These are phyloP conservation scores for Cryptotermes secundus DNA, from an alignment of 1,140 invertebrate genomes.

Conservation along the genomic window DNA sequence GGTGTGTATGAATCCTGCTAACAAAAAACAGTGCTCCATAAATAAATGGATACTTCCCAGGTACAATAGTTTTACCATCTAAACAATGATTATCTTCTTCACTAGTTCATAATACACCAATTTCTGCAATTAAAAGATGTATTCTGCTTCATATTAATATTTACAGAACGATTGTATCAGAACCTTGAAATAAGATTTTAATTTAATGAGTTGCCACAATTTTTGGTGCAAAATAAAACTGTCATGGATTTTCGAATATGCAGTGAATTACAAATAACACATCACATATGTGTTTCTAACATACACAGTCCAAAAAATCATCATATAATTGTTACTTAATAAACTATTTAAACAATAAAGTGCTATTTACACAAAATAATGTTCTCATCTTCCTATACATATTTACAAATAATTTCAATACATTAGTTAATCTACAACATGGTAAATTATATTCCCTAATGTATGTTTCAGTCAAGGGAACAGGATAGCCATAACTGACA, in stretches of 20 bases:
- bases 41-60: not conserved
- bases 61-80: not conserved
- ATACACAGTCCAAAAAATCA: not conserved
- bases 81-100: not conserved
- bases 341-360: too few species aligned
- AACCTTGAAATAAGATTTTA: not conserved
- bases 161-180: not conserved
- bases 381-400: not conserved
- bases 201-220: not conserved
- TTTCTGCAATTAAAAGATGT: too few species aligned
- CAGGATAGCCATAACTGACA: not conserved
- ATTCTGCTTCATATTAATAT: not conserved
- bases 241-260: not conserved
- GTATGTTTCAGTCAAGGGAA: not conserved
- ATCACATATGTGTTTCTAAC: not conserved
- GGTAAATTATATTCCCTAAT: not conserved
- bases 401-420: not conserved
- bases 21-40: not conserved
- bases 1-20: not conserved
- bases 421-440: not conserved
- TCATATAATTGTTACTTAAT: not conserved
- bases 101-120: too few species aligned
- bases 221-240: not conserved
- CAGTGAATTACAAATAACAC: not conserved
- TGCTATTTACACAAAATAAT: not conserved